Evolutionary conservation across 2,888 invertebrate genomes (phyloP), one percentile per base, ranked within the genome.

Genomic region (Athrips mouffetella): DNA sequence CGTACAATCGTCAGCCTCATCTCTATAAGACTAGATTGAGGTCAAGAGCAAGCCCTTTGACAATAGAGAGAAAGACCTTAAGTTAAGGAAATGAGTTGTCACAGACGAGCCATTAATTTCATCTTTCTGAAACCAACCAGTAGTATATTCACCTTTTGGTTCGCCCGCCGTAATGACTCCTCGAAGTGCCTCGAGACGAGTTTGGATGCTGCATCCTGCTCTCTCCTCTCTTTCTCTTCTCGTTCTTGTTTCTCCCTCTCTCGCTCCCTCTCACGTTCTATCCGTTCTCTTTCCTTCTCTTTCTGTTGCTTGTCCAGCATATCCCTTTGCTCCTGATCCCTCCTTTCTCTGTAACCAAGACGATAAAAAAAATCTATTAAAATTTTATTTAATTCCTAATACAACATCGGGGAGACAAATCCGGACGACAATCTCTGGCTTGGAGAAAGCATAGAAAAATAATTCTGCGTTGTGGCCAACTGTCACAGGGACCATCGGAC

Each of bases 151-250:
- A 94, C 94, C 92, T 94, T 94, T 85, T 94, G 93, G 71, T 93
- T 92, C 37, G 93, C 94, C 55, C 93, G 89, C 73, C 94, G 90
- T 53, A 96, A 90, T 57, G 96, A 96, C 88, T 96, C 96, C 72
- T 95, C 95, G 81, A 97, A 97, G 86, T 97, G 97, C 81, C 96
- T 94, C 66, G 95, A 92, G 51, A 97, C 94, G 56, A 94, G 92
- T 76, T 91, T 91, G 62, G 96, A 93, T 48, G 97, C 94, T 48
- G 94, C 94, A 58, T 92, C 91, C 65, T 90, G 87, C 58, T 91
- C 88, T 81, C 93, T 91, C 80, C 90, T 89, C 65, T 89, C 82
- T 62, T 90, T 89, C 55, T 90, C 90, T 64, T 87, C 87, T 59
- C 86, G 70, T 62, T 89, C 87, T 59, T 89, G 89, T 58, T 90